Evolutionary conservation across 2,113 vertebrate species (phyloP), one percentile per base, ranked within the genome.

Genomic region (Cettia cetti): DNA sequence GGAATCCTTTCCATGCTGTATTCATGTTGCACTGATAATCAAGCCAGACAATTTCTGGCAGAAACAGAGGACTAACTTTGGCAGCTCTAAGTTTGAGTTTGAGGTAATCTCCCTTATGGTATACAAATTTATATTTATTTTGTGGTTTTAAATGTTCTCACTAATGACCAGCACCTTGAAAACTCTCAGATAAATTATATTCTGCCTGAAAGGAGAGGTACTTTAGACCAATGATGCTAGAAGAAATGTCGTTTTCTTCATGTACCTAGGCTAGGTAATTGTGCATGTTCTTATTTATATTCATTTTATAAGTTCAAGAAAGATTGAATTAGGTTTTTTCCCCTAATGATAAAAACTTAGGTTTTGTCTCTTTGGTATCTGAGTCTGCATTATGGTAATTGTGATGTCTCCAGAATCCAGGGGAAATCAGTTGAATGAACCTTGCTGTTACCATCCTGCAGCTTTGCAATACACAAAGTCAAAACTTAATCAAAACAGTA

Each of bases 11-110:
- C 99, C 99, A 1, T 99, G 99, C 96, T 99, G 99, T 97, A 99
- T 99, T 96, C 99, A 99, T 94, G 98, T 99, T 79, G 99, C 99
- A 49, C 99, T 99, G 97, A 99, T 99, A 97, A 99, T 99, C 98
- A 99, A 99, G 96, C 99, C 99, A 20, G 99, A 99, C 97, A 99
- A 99, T 98, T 99, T 99, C 97, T 99, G 99, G 99, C 99, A 99
- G 97, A 99, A 99, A 90, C 99, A 99, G 97, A 99, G 99, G 97
- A 99, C 99, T 90, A 99, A 99, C 97, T 99, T 99, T 59, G 99
- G 99, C 98, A 99, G 99, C 97, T 99, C 99, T 49, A 99, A 99
- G 96, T 99, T 99, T 97, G 99, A 99, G 96, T 99, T 99, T 97
- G 99, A 99, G 99, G 99, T 99, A 97, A 96, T 96, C 86, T 91